Evolutionary conservation across 2,888 invertebrate species (phyloP), one percentile per base, ranked within the genome.

Genomic region (Aphodius sticticus): DNA sequence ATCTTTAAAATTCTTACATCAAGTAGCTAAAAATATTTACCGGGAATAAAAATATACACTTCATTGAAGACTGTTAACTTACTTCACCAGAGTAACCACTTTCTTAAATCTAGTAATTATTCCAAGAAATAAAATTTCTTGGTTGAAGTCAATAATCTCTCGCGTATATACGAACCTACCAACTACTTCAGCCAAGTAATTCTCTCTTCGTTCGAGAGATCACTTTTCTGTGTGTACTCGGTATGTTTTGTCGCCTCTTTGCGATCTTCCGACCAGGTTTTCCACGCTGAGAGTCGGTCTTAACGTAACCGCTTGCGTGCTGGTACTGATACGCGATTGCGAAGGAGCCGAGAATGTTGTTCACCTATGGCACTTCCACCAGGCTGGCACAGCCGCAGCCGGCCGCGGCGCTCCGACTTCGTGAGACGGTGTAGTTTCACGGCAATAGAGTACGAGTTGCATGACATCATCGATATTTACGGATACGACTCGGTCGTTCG

Each of bases 381-480:
- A 26, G 26, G 4, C 26, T 2, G 53, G 74, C 74, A 26, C 26
- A 26, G 35, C 16, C 26, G 14, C 6, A 76, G 16, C 14, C 69
- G 16, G 53, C 15, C 7, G 69, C 76, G 76, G 69, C 76, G 69
- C 76, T 38, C 26, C 76, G 76, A 14, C 2, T 53, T 53, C 69
- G 76, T 69, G 69, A 76, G 76, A 76, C 53, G 53, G 76, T 53
- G n/a, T n/a, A 12, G 6, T 53, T 53, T 53, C 53, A 53, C 53
- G 53, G 53, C 53, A 53, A 53, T 12, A 7, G 53, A 7, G 53
- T 76, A 69, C 53, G 12, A 69, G 76, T 76, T 15, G 69, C 69
- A 76, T 76, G 76, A 76, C 76, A 76, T 76, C 76, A 76, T 76
- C 76, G 76, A 76, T 76, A 76, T 76, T 76, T 76, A 76, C 53